A percentile compares a stretch with the other conserved stretches of the same genome.
Conservation (phyloP, 1,140 invertebrate species). For the Druon quercuslanigerum region DNA sequence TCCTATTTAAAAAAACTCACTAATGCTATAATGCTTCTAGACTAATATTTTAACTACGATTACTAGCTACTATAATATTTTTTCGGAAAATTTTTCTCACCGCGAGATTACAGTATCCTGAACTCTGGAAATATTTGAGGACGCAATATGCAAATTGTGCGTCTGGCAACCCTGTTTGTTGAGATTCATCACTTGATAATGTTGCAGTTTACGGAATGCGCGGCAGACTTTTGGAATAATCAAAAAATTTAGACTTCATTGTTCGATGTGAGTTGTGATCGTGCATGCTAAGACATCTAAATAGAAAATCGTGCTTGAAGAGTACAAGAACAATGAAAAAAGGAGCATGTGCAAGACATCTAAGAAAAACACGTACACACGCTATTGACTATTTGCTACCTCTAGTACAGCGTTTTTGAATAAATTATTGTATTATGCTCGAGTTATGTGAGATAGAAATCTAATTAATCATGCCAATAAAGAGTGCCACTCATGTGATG, state of each 20-base stretch:
- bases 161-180: constrained; percentile 4
- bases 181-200: neutral
- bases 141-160: constrained; percentile 11
- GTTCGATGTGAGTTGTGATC: constrained; percentile 48
- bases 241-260: constrained; percentile 31
- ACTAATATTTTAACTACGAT: constrained; percentile 1
- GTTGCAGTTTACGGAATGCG: constrained; percentile 1
- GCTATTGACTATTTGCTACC: constrained; percentile 68
- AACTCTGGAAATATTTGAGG: constrained; percentile 10
- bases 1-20: neutral
- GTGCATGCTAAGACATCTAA: constrained; percentile 74
- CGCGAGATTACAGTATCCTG: constrained; percentile 2
- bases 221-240: constrained; percentile 23
- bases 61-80: neutral
- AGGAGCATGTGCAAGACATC: constrained; percentile 72
- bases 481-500: neutral
- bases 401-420: constrained; percentile 48
- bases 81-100: constrained; percentile 15
- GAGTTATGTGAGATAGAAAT: constrained; percentile 20
- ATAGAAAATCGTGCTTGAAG: constrained; percentile 68
- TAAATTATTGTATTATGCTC: neutral
- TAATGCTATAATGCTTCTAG: neutral
- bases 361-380: constrained; percentile 72
- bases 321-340: constrained; percentile 66
- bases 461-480: constrained; percentile 36